phyloP scores from a whole-genome alignment of 2,113 vertebrate species.

The Nansenia antarctica region DNA sequence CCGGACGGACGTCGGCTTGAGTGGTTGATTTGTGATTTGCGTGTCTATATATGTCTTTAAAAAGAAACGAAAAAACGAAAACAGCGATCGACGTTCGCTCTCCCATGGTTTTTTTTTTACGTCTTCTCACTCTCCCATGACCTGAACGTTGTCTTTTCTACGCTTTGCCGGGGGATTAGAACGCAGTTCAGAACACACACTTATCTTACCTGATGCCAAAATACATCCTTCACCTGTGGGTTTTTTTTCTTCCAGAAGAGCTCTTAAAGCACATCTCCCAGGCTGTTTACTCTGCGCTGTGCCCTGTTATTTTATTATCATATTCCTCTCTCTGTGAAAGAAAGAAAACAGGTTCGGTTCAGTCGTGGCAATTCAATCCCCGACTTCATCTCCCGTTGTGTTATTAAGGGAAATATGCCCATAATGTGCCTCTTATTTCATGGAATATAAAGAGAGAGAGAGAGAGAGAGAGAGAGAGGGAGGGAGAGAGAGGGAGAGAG shows the following conservation, averaged over 20 bases:
- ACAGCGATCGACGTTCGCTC: no score
- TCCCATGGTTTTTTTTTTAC: no score
- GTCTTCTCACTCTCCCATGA: no score
- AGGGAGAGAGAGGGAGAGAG: no score
- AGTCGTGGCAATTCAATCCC: neutral
- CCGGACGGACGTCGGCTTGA: no score
- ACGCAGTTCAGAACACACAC: neutral
- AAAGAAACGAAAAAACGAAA: no score
- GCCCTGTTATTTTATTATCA: constrained; percentile 21
- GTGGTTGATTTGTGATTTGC: no score
- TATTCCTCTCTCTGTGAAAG: constrained; percentile 20
- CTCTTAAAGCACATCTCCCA: no score
- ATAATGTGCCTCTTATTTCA: constrained; percentile 6
- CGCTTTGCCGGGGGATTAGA: neutral
- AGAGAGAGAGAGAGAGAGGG: no score
- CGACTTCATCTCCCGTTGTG: constrained; percentile 20
- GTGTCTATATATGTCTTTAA: no score
- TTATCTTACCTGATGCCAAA: neutral
- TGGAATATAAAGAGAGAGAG: neutral
- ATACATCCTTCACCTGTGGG: neutral
- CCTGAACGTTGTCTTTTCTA: no score
- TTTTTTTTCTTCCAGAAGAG: neutral
- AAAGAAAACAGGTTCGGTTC: neutral
- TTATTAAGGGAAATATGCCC: constrained; percentile 19
- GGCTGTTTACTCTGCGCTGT: constrained; percentile 13